Conservation (phyloP, 2,888 invertebrate genomes). For the Tiliacea aurago region DNA sequence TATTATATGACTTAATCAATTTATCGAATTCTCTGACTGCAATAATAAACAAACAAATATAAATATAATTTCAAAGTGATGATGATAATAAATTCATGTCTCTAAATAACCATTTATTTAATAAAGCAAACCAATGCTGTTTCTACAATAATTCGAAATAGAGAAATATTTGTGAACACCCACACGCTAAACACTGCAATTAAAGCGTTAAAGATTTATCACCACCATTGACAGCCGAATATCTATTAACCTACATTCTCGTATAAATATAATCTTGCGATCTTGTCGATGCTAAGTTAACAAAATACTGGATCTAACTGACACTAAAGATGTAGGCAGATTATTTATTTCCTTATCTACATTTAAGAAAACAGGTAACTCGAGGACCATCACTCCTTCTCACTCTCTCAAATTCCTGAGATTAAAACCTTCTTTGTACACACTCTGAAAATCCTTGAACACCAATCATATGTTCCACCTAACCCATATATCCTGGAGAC, state of each 20-base stretch:
- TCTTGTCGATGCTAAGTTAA: slow-evolving; percentile 32
- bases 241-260: slow-evolving; percentile 45
- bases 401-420: slow-evolving; percentile 11
- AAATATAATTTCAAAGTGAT: not conserved
- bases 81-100: slow-evolving; percentile 20
- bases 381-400: slow-evolving; percentile 4
- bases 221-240: slow-evolving; percentile 40
- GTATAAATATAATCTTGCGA: slow-evolving; percentile 42
- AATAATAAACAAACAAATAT: slow-evolving; percentile 2
- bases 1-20: not conserved
- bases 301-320: slow-evolving; percentile 44
- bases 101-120: slow-evolving; percentile 21
- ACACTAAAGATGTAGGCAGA: slow-evolving; percentile 39
- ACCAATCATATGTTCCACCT: slow-evolving; percentile 67
- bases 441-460: slow-evolving; percentile 34
- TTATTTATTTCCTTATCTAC: slow-evolving; percentile 40
- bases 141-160: slow-evolving; percentile 27
- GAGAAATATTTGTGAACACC: slow-evolving; percentile 48
- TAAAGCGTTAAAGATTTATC: slow-evolving; percentile 55
- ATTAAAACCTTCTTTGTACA: not conserved
- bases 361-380: slow-evolving; percentile 12
- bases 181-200: slow-evolving; percentile 52
- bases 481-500: slow-evolving; percentile 70
- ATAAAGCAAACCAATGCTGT: slow-evolving; percentile 14
- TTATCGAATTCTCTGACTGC: not conserved